Evolutionary conservation across 2,888 invertebrate genomes (phyloP), one percentile per base, ranked within the genome.

Genomic region (Cephus sareptanus): DNA sequence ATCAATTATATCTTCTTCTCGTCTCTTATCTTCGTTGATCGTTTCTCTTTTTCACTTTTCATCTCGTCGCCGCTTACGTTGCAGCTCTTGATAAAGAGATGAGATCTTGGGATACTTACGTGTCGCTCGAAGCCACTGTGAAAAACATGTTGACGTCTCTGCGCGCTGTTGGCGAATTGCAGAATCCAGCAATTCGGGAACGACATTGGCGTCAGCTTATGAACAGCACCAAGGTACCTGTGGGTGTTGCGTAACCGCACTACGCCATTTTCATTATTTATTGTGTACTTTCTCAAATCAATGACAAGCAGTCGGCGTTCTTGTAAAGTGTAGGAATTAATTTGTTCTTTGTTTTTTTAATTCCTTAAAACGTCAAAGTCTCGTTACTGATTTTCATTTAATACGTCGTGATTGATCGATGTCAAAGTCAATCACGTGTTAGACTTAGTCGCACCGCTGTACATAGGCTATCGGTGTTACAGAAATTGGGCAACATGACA

Each of bases 141-240:
- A 98, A 98, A 92, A 99, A 99, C 92, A 98, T 98, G 96, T 92
- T 98, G 76, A 98, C 98, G 4, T 98, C 98, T 0, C 92, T 99
- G 79, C 94, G 98, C 89, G 98, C 98, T 9, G 98, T 99, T 3
- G 97, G 97, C 70, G 98, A 99, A 91, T 93, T 99, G 4, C 98
- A 99, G 92, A 99, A 99, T 93, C 96, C 98, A 71, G 98, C 98
- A 0, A 98, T 99, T 83, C 94, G 98, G 80, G 98, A 98, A 92
- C 94, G 99, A 34, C 99, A 99, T 92, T 99, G 99, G 99, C 95
- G 97, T 89, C 98, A 98, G 92, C 93, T 99, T 76, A 98, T 99
- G 97, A 95, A 95, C 87, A 97, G 98, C 75, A 98, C 98, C 31
- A 98, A 98, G 96, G 97, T 97, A 94, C 85, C 80, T n/a, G 11